Conservation (phyloP, 1,140 invertebrate genomes). For the Neodiprion lecontei region DNA sequence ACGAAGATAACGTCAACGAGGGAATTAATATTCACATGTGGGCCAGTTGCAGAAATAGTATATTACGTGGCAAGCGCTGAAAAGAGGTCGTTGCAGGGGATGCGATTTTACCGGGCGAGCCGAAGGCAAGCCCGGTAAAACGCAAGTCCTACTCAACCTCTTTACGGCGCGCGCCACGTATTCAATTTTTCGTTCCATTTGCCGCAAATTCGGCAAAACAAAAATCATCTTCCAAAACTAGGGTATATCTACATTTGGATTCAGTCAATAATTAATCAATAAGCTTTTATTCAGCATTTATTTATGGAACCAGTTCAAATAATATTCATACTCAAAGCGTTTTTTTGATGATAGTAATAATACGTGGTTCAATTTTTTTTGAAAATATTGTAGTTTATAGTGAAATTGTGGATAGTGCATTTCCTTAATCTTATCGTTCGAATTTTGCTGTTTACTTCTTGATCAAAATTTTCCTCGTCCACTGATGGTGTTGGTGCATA, state of each 20-base stretch:
- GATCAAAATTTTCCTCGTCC: conserved; percentile 2
- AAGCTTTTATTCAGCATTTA: not conserved
- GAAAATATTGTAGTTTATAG: not conserved
- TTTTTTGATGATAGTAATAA: not conserved
- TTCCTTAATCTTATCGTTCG: not conserved
- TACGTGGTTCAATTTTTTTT: not conserved
- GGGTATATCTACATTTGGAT: not conserved
- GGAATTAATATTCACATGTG: too few relatives aligned
- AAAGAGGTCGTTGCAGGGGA: not conserved
- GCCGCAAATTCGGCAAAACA: not conserved
- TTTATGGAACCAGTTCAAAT: not conserved
- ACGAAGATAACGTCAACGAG: too few relatives aligned
- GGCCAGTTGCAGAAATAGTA: not conserved
- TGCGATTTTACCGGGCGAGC: too few relatives aligned
- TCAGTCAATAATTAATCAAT: not conserved
- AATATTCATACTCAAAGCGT: not conserved
- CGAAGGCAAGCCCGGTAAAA: too few relatives aligned
- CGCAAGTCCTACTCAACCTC: too few relatives aligned
- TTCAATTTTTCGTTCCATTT: not conserved
- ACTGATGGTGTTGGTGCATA: not conserved
- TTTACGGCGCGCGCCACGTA: not conserved
- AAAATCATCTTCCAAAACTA: not conserved
- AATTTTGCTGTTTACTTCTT: not conserved
- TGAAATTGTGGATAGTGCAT: not conserved
- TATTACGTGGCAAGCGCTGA: not conserved